A percentile compares a stretch with the other conserved stretches of the same genome.
Evolutionary conservation across 35 echinoderm and acorn worm species (phyloP).

Genomic region (Lytechinus variegatus): DNA sequence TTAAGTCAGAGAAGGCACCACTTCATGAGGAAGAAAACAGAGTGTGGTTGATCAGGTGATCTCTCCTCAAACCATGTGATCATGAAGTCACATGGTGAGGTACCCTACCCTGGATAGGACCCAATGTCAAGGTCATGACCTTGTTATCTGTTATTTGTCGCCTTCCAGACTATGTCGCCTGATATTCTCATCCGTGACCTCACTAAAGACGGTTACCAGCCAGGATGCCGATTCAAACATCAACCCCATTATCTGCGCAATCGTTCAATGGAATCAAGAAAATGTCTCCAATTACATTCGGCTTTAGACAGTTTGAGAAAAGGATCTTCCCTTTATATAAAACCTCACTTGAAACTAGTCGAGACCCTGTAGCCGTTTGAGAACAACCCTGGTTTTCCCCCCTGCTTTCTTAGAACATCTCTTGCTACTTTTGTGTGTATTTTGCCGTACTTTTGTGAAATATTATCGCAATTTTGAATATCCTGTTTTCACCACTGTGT

Average conservation of each 20-base stretch:
- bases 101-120: background rate
- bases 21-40: background rate
- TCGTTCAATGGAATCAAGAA: background rate
- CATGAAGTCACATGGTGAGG: background rate
- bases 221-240: background rate
- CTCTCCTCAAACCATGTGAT: background rate
- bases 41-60: background rate
- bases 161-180: background rate
- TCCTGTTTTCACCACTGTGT: background rate
- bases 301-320: background rate
- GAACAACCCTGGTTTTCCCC: background rate
- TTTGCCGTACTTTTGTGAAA: background rate
- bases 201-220: background rate
- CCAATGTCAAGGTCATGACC: background rate
- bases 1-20: no score
- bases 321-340: background rate
- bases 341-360: background rate
- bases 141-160: background rate
- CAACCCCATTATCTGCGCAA: background rate
- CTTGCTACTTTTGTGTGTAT: conserved; percentile 14
- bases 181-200: background rate
- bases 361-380: background rate
- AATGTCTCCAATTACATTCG: background rate
- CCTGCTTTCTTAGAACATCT: background rate
- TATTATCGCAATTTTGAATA: background rate